Percentiles rank a stretch among this genome's conserved stretches.
phyloP scores from a whole-genome alignment of 2,888 invertebrate species.

The Siphlonurus alternatus region DNA sequence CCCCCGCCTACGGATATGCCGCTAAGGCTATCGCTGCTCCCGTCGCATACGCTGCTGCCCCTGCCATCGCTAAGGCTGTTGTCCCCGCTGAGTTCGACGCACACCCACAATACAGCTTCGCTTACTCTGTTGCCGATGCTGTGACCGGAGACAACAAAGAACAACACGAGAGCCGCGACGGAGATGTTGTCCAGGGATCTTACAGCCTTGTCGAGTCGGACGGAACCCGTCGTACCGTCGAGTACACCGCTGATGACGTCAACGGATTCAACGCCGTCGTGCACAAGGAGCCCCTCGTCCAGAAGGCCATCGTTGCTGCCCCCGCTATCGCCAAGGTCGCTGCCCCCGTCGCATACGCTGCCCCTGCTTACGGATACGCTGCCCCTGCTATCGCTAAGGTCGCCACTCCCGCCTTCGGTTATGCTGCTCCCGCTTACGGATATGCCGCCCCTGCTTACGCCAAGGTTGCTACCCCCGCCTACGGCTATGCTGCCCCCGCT shows the following conservation, averaged over 20 bases:
- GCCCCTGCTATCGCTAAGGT: conserved; percentile 15
- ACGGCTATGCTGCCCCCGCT: neutral
- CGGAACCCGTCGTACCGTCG: conserved; percentile 14
- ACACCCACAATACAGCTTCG: conserved; percentile 12
- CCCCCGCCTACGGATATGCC: conserved; percentile 5
- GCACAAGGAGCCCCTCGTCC: conserved; percentile 8
- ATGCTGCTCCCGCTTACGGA: conserved; percentile 3
- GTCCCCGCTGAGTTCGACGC: conserved; percentile 10
- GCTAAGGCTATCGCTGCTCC: conserved; percentile 5
- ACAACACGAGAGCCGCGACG: conserved; percentile 14
- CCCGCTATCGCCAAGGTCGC: conserved; percentile 14
- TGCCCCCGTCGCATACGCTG: conserved; percentile 11
- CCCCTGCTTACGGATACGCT: conserved; percentile 1
- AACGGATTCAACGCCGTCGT: conserved; percentile 16
- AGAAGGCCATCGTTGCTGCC: conserved; percentile 12
- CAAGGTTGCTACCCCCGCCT: neutral
- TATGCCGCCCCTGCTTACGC: neutral
- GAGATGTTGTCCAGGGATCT: conserved; percentile 15
- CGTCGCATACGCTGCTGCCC: conserved; percentile 6
- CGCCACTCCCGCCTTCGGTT: conserved; percentile 11
- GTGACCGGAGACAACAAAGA: conserved; percentile 14
- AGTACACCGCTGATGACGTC: conserved; percentile 15
- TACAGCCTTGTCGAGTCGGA: conserved; percentile 15
- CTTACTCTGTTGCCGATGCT: conserved; percentile 15
- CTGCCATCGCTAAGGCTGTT: conserved; percentile 5